Evolutionary conservation across 1,140 invertebrate genomes (phyloP), one percentile per base, ranked within the genome.

Genomic region (Solenopsis invicta): DNA sequence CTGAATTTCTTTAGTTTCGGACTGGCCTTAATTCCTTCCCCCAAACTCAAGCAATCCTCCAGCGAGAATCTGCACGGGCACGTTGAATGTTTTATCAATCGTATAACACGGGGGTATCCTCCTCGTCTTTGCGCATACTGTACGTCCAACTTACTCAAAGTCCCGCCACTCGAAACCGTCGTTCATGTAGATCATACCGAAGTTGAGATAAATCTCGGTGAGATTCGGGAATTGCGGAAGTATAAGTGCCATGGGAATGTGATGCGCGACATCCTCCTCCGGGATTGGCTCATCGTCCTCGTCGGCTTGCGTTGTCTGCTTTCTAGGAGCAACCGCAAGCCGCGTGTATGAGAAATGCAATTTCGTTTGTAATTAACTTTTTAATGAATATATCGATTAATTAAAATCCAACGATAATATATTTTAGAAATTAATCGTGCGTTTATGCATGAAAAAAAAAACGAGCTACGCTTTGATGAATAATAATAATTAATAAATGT

Each of bases 101-200:
- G 16, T 61, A 13, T 16, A 74, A 54, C 9, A 4, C 0, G 21
- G 48, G 56, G 41, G 5, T 41, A 10, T 29, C 6, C 41, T 24
- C n/a, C 21, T 81, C 16, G 56, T 41, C 13, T 16, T 34, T n/a
- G 9, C 5, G n/a, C 2, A 34, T 9, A 10, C 13, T n/a, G 48
- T 62, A 84, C 24, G 62, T 61, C 29, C 74, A 52, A 92, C 93
- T 94, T 71, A 95, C 94, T 94, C 87, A 41, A 95, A 95, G 66
- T 95, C 94, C 16, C 78, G 81, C 94, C 94, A 94, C 48, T 95
- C 93, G 76, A 95, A 93, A 2, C 91, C 92, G 34, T 94, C 93
- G 67, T 93, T 87, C 91, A 92, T 91, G 62, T 93, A 93, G 78
- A 95, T 93, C 86, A 95, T 89, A 2, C 93, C 94, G 45, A 95